A percentile compares a stretch with the other conserved stretches of the same genome.
These are phyloP conservation scores for Panopea generosa DNA, from an alignment of 2,888 invertebrate genomes.

Conservation along the genomic window DNA sequence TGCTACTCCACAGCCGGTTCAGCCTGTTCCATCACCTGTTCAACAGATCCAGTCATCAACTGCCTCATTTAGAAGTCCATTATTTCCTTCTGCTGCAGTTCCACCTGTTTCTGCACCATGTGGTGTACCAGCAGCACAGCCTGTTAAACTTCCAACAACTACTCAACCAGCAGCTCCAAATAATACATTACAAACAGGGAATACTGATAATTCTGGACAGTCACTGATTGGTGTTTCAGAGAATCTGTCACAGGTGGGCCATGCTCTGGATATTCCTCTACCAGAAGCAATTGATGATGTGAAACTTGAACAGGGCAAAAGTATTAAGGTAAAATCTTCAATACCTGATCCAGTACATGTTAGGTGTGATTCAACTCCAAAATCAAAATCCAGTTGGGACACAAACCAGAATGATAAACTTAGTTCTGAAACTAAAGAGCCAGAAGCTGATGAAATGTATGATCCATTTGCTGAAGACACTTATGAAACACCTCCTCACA, in stretches of 20 bases:
- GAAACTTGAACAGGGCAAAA: constrained; percentile 1
- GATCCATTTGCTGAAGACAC: constrained; percentile 57
- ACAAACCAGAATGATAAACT: constrained; percentile 5
- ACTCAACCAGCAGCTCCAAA: not conserved
- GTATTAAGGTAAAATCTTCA: constrained; percentile 31
- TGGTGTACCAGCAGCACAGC: not conserved
- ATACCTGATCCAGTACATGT: constrained; percentile 17
- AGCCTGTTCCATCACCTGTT: not conserved
- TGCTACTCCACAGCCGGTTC: not conserved
- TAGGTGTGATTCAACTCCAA: not conserved
- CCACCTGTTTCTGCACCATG: not conserved
- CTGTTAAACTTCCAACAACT: not conserved
- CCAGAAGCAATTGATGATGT: too few species aligned
- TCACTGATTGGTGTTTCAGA: too few species aligned
- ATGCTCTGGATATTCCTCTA: too few species aligned
- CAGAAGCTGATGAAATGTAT: constrained; percentile 48
- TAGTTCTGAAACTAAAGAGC: not conserved
- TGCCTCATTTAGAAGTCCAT: too few species aligned
- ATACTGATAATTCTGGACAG: too few species aligned
- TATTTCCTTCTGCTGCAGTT: not conserved
- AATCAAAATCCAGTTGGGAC: constrained; percentile 48
- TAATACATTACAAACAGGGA: not conserved
- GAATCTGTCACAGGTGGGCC: too few species aligned
- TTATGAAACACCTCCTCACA: constrained; percentile 26
- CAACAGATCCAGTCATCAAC: too few species aligned